These are phyloP conservation scores for Caenorhabditis drosophilae DNA, from an alignment of 2,888 invertebrate species.

Conservation along the genomic window DNA sequence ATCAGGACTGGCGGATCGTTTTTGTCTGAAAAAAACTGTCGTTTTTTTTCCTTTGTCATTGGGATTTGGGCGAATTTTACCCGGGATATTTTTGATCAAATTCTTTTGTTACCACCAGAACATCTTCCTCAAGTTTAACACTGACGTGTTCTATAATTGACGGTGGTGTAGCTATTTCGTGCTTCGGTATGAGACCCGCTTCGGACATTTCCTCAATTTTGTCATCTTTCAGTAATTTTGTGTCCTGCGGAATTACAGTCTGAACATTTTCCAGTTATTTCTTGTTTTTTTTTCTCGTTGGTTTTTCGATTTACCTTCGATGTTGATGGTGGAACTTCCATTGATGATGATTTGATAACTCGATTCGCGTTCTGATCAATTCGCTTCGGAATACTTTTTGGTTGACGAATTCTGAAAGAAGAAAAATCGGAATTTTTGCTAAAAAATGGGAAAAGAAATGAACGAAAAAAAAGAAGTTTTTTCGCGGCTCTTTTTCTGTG, in stretches of 20 bases:
- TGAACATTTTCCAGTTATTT: constrained; percentile 3
- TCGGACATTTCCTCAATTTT: constrained; percentile 42
- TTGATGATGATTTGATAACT: constrained; percentile 51
- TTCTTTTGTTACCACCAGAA: constrained; percentile 35
- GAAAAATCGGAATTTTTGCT: neutral
- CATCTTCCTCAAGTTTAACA: constrained; percentile 37
- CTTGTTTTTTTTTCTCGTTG: neutral
- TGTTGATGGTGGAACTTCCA: constrained; percentile 41
- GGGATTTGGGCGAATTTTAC: too few relatives aligned
- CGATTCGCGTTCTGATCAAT: constrained; percentile 52
- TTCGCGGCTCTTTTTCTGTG: too few relatives aligned
- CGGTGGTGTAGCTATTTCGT: constrained; percentile 28
- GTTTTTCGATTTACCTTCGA: constrained; percentile 14
- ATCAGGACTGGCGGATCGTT: constrained; percentile 38
- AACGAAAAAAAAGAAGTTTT: neutral
- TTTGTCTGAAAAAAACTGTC: too few relatives aligned
- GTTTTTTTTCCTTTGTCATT: too few relatives aligned
- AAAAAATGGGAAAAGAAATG: neutral
- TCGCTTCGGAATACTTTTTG: constrained; percentile 32
- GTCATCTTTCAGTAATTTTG: constrained; percentile 38
- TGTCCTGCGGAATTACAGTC: constrained; percentile 42
- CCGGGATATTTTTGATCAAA: constrained; percentile 36
- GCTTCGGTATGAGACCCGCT: constrained; percentile 24
- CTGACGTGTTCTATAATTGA: constrained; percentile 24
- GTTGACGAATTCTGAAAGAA: constrained; percentile 35